Conservation (phyloP, 2,113 vertebrate species). For the Eurypyga helias region DNA sequence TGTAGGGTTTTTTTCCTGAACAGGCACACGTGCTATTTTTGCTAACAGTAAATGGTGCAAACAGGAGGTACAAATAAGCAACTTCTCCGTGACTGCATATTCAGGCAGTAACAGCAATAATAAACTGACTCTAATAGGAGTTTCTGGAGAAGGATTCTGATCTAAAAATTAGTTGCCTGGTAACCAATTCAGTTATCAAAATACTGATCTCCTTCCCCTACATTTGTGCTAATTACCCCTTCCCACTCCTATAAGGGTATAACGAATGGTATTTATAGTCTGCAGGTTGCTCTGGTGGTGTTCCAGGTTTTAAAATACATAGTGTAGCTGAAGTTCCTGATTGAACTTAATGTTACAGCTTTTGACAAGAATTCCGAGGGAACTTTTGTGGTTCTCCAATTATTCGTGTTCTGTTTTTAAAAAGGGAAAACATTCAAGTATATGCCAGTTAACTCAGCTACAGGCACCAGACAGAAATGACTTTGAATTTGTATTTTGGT, state of each 20-base stretch:
- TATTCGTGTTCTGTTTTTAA: neutral
- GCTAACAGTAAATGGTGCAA: neutral
- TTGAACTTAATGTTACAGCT: neutral
- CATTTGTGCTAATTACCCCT: neutral
- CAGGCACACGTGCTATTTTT: neutral
- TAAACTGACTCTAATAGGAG: neutral
- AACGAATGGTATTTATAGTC: neutral
- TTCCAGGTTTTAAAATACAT: neutral
- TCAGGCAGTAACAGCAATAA: neutral
- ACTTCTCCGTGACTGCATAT: neutral
- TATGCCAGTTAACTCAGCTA: neutral
- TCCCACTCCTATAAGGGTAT: neutral
- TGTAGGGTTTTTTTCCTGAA: neutral
- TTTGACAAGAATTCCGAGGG: neutral
- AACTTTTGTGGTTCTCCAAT: neutral
- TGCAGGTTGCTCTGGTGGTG: neutral
- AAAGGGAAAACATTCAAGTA: neutral
- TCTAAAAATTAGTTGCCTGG: constrained; percentile 9
- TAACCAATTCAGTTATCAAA: neutral
- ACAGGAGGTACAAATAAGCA: neutral
- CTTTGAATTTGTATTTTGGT: neutral
- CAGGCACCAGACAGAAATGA: neutral
- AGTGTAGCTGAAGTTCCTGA: neutral
- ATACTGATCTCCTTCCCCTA: neutral
- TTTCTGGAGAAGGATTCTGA: neutral